Evolutionary conservation across 2,113 vertebrate genomes (phyloP), one percentile per base, ranked within the genome.

Genomic region (Amphilophus citrinellus): DNA sequence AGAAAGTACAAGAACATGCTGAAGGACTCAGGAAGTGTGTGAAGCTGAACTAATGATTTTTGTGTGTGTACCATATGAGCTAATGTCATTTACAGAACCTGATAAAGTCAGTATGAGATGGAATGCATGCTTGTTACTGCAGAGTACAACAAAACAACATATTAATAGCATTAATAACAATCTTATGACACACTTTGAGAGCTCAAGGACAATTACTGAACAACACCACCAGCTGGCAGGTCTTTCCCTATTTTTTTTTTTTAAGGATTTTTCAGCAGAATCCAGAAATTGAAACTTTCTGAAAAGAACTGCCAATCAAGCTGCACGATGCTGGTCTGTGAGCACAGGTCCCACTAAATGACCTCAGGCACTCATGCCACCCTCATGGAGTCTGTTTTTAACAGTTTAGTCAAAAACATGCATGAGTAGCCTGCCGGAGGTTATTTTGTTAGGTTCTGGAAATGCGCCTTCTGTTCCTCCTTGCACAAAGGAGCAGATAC

Each of bases 1-100:
- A 83, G 83, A 91, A 90, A 92, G 88, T 89, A 82, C 87, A 90
- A 82, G 86, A 88, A 82, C 90, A 80, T 35, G 61, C 79, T 91
- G 89, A 91, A 93, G 86, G 89, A 87, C 90, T 91, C 61, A 6
- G 56, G 56, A 63, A 75, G 78, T 39, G 57, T 78, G 75, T 75
- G 80, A 82, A 85, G 61, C 76, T 82, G 71, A 83, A 88, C 68
- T 84, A 42, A 84, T 84, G 76, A 56, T 37, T 85, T 84, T 85
- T 56, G 20, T 73, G 47, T 71, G 17, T 80, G 59, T 76, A 10
- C 13, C 75, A 10, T 63, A 37, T 75, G 5, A 10, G 58, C 62
- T 39, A n/a, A 27, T 35, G 58, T 63, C 32, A 82, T 84, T 85
- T 77, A 79, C 17, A 58, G 24, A 27, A n/a, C 22, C 77, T 56